These are phyloP conservation scores for Ochotona princeps DNA, from an alignment of 2,113 vertebrate species.

Conservation along the genomic window DNA sequence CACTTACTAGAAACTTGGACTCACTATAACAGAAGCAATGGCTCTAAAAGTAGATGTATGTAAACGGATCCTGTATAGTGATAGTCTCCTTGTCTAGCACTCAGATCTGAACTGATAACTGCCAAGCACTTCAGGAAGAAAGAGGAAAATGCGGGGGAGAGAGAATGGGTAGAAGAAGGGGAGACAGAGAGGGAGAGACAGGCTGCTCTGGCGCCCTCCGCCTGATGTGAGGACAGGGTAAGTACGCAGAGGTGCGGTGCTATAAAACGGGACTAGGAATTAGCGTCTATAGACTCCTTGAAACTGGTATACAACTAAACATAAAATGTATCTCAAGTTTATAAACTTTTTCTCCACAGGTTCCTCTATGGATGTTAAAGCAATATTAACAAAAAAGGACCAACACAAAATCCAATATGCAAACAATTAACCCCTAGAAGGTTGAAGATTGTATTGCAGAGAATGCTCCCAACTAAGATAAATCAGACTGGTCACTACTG, in stretches of 20 bases:
- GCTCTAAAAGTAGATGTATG: not conserved
- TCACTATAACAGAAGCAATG: not conserved
- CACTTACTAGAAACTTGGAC: not conserved
- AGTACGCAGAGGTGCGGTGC: not conserved
- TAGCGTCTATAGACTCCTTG: slow-evolving; percentile 3
- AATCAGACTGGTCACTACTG: not conserved
- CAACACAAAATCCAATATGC: not conserved
- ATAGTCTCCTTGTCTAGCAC: not conserved
- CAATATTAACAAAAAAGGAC: not conserved
- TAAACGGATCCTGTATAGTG: not conserved
- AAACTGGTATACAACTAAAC: slow-evolving; percentile 13
- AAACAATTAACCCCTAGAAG: not conserved
- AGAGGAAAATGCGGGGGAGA: not conserved
- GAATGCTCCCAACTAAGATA: not conserved
- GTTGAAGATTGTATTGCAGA: not conserved
- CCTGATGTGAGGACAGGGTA: not conserved
- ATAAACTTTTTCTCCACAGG: not conserved
- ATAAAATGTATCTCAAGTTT: not conserved
- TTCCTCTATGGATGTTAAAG: not conserved
- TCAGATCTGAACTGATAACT: not conserved
- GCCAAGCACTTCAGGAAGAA: not conserved
- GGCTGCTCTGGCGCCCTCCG: not conserved
- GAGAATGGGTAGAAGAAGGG: not conserved
- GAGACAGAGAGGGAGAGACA: not conserved
- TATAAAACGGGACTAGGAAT: slow-evolving; percentile 9